Conservation (phyloP, 2,888 invertebrate genomes). For the Sussaba pulchella region DNA sequence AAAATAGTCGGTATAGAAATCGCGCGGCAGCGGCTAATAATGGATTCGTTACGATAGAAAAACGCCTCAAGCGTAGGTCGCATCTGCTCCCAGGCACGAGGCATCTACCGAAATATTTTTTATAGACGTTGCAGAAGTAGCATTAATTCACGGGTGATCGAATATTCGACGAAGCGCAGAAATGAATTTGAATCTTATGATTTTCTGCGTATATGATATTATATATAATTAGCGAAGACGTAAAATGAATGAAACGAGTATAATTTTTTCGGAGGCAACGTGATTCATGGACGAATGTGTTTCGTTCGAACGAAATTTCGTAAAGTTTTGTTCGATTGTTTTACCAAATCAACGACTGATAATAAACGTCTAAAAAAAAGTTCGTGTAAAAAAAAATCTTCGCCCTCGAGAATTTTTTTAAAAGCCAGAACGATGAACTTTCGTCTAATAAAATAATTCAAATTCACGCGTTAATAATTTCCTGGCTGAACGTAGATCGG, state of each 20-base stretch:
- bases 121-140: conserved; percentile 32
- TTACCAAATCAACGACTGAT: too few species aligned
- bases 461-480: too few species aligned
- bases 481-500: too few species aligned
- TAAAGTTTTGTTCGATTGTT: too few species aligned
- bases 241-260: neutral
- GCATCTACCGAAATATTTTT: conserved; percentile 10
- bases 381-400: too few species aligned
- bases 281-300: conserved; percentile 7
- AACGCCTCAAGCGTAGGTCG: conserved; percentile 34
- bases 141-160: conserved; percentile 32
- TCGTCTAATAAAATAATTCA: too few species aligned
- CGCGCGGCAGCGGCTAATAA: conserved; percentile 52
- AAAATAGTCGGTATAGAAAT: conserved; percentile 52
- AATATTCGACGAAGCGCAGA: conserved; percentile 16
- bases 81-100: conserved; percentile 34
- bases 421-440: too few species aligned
- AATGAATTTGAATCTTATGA: conserved; percentile 26
- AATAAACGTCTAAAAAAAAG: too few species aligned
- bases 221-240: conserved; percentile 33
- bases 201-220: neutral
- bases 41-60: conserved; percentile 49
- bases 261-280: neutral
- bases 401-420: too few species aligned
- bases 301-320: neutral